Conservation (phyloP, 2,888 invertebrate species). For the Tetragnatha montana region DNA sequence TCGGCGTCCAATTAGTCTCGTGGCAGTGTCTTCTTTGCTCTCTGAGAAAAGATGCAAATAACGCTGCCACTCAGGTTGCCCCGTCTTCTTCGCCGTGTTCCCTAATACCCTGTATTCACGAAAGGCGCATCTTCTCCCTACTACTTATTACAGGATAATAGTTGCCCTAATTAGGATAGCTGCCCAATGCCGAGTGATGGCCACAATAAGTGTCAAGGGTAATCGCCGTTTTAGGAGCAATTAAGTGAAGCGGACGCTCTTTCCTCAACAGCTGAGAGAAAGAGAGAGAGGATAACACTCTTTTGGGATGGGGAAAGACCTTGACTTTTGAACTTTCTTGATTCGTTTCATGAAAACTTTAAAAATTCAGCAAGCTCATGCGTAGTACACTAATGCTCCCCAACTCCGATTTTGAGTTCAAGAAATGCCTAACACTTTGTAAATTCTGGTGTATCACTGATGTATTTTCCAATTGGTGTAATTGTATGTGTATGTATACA, state of each 20-base stretch:
- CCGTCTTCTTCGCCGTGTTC: neutral
- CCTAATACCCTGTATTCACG: neutral
- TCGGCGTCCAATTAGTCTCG: slow-evolving; percentile 9
- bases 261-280: neutral
- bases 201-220: slow-evolving; percentile 10
- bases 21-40: neutral
- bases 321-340: too few species aligned
- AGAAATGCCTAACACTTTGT: too few species aligned
- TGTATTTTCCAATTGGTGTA: too few species aligned
- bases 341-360: too few species aligned
- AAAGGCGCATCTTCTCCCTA: neutral
- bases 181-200: slow-evolving; percentile 11
- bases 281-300: neutral
- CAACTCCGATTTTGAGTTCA: too few species aligned
- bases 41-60: neutral
- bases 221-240: slow-evolving; percentile 14
- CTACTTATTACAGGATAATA: neutral
- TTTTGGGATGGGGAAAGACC: neutral
- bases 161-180: neutral
- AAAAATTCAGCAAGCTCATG: too few species aligned
- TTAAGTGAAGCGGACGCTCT: neutral
- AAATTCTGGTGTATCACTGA: too few species aligned
- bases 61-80: neutral
- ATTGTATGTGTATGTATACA: too few species aligned
- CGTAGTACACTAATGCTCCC: too few species aligned